These are phyloP conservation scores for Aphrocallistes beatrix DNA, from an alignment of 37 sponge, comb jelly and placozoan species.

Conservation along the genomic window DNA sequence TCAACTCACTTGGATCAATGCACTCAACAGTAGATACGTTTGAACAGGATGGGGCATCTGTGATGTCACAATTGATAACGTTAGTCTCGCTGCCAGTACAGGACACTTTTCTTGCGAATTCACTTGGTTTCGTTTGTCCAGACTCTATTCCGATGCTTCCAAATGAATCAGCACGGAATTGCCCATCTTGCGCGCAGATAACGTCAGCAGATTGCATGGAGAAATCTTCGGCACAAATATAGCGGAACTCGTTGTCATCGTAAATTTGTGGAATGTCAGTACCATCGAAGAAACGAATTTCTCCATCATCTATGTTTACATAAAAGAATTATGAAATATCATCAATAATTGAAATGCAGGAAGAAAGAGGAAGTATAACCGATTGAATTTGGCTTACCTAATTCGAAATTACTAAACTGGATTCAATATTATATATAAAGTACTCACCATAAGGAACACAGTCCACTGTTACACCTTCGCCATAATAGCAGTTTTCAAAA, in stretches of 20 bases:
- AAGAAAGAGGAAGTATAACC: too few relatives aligned
- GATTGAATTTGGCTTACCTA: too few relatives aligned
- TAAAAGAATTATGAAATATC: too few relatives aligned
- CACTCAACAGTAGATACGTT: neutral
- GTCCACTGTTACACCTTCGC: neutral
- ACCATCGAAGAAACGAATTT: neutral
- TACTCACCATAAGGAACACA: neutral
- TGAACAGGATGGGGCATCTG: neutral
- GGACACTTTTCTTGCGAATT: neutral
- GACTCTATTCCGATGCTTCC: neutral
- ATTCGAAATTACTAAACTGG: too few relatives aligned
- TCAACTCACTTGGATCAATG: conserved; percentile 7
- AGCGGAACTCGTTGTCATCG: neutral
- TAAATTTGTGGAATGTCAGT: neutral
- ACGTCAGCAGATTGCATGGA: neutral
- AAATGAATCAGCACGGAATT: neutral
- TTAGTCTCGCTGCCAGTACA: neutral
- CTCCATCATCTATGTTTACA: neutral
- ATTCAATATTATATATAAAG: too few relatives aligned
- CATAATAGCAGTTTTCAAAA: neutral
- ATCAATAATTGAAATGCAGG: too few relatives aligned
- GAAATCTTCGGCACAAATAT: neutral
- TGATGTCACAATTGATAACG: neutral
- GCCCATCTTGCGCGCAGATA: neutral
- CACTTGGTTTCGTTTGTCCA: neutral